Percentiles rank a stretch among this genome's conserved stretches.
Conservation (phyloP, 2,888 invertebrate genomes). For the Cosmia trapezina region DNA sequence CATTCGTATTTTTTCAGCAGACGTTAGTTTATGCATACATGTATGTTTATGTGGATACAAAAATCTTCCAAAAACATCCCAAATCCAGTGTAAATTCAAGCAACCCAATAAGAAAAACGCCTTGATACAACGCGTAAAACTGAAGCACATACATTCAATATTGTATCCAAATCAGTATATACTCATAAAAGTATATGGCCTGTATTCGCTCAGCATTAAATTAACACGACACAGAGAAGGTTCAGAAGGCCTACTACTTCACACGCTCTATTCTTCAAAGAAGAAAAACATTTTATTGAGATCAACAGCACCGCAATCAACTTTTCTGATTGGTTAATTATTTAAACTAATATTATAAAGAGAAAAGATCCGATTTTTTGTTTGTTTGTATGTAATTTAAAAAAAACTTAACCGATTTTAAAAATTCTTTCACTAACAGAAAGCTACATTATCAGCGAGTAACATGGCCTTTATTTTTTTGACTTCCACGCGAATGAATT, state of each 20-base stretch:
- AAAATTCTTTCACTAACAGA: too few species aligned
- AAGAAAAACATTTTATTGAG: background rate
- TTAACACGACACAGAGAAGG: constrained; percentile 6
- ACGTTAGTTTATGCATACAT: background rate
- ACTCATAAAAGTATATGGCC: constrained; percentile 54
- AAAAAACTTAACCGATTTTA: too few species aligned
- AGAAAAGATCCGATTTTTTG: too few species aligned
- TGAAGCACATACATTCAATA: constrained; percentile 61
- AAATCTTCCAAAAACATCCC: constrained; percentile 2
- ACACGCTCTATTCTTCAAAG: background rate
- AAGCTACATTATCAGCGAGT: too few species aligned
- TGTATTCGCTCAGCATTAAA: constrained; percentile 59
- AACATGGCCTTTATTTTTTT: too few species aligned
- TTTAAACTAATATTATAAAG: too few species aligned
- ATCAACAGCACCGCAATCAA: background rate
- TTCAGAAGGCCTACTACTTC: constrained; percentile 13
- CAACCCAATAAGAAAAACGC: constrained; percentile 20
- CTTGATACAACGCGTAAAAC: constrained; percentile 49
- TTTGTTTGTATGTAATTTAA: too few species aligned
- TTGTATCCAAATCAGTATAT: constrained; percentile 62
- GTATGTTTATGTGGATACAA: background rate
- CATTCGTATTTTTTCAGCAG: too few species aligned
- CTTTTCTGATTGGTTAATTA: background rate
- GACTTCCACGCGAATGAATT: too few species aligned
- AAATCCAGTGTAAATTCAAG: constrained; percentile 29